Conservation (phyloP, 2,113 vertebrate species). For the Elephas maximus region DNA sequence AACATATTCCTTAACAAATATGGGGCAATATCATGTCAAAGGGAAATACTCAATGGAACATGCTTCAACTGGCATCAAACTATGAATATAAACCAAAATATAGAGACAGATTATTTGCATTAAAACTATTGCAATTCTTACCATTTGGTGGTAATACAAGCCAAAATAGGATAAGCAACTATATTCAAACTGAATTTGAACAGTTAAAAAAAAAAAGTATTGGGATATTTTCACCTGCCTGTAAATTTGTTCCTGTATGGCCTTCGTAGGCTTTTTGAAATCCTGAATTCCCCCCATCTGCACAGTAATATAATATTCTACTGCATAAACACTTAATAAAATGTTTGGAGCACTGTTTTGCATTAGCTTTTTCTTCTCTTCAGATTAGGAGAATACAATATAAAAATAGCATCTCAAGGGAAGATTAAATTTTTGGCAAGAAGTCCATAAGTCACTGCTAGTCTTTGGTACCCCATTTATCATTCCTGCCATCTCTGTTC, state of each 20-base stretch:
- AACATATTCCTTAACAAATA: background rate
- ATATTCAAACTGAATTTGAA: background rate
- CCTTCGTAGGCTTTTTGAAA: background rate
- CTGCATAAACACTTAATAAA: background rate
- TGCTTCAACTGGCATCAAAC: background rate
- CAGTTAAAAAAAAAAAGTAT: background rate
- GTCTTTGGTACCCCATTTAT: background rate
- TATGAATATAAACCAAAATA: constrained; percentile 1
- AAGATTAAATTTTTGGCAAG: background rate
- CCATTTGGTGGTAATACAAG: background rate
- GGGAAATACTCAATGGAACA: background rate
- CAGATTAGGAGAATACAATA: background rate
- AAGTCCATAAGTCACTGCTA: background rate
- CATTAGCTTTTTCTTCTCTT: background rate
- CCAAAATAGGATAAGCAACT: background rate
- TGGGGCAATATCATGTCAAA: background rate
- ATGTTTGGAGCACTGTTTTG: background rate
- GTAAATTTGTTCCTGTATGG: background rate
- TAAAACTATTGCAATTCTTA: background rate
- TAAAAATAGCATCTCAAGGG: background rate
- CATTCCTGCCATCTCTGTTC: background rate
- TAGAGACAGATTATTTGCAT: background rate
- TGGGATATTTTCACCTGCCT: background rate
- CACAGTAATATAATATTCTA: background rate
- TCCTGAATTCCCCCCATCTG: background rate